Evolutionary conservation across 2,113 vertebrate genomes (phyloP).

Genomic region (Ailuropoda melanoleuca): DNA sequence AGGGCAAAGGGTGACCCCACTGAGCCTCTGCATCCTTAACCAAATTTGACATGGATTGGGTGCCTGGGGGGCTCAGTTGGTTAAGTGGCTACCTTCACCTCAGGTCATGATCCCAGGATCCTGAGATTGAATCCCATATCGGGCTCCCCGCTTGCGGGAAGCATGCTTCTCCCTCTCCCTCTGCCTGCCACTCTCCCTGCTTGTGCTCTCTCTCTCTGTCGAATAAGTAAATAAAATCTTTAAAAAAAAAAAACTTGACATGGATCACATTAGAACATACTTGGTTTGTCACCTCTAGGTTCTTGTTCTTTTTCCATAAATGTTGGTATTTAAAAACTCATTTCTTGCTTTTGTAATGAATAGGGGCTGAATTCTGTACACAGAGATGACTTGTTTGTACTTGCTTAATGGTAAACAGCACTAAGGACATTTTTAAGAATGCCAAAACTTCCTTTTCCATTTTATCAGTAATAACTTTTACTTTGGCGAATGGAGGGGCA

Average conservation of each 20-base stretch:
- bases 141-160: neutral
- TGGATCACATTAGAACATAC: no score
- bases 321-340: neutral
- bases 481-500: neutral
- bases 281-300: neutral
- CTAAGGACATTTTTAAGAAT: neutral
- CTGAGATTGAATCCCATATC: accelerated
- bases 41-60: neutral
- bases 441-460: neutral
- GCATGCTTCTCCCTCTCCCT: no score
- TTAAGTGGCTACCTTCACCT: neutral
- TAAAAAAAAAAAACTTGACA: neutral
- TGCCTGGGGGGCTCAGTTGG: neutral
- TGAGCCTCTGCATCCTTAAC: neutral
- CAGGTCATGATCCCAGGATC: neutral
- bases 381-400: neutral
- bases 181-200: no score
- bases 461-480: neutral
- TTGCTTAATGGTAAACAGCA: neutral
- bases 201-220: neutral
- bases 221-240: neutral
- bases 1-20: neutral
- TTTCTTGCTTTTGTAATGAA: neutral
- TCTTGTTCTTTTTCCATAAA: neutral
- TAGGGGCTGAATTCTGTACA: neutral